Evolutionary conservation across 2,113 vertebrate genomes (phyloP).

Genomic region (Elaphurus davidianus): DNA sequence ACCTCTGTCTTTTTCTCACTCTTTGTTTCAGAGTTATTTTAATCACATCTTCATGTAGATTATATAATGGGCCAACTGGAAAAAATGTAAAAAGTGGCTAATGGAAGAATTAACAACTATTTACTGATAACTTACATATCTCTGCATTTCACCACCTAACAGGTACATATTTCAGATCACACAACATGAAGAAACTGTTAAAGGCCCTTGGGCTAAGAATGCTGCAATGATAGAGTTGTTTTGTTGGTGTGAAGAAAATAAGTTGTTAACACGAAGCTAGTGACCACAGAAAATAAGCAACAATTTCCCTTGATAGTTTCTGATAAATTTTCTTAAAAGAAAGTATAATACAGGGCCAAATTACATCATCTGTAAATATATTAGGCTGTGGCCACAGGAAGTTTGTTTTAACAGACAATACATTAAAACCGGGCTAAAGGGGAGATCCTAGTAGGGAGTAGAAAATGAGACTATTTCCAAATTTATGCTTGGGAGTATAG

Average conservation of each 20-base stretch:
- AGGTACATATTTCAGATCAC: neutral
- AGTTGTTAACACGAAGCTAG: neutral
- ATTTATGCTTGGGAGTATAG: neutral
- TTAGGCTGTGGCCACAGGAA: neutral
- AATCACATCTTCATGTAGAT: neutral
- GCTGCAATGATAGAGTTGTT: neutral
- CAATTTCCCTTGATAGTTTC: constrained; percentile 32
- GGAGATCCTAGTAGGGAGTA: neutral
- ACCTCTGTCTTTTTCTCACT: neutral
- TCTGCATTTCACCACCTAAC: neutral
- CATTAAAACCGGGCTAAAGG: constrained; percentile 1
- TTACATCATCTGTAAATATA: constrained; percentile 27
- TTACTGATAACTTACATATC: neutral
- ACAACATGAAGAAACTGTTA: neutral
- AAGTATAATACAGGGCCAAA: neutral
- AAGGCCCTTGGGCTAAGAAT: neutral
- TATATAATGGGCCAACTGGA: neutral
- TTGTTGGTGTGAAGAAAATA: neutral
- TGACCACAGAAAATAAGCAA: constrained; percentile 25
- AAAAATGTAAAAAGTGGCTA: neutral
- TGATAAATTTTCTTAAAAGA: constrained; percentile 38
- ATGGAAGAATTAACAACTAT: neutral
- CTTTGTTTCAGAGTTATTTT: neutral
- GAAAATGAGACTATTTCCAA: constrained; percentile 47
- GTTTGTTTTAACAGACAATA: constrained; percentile 23